Evolutionary conservation across 2,888 invertebrate species (phyloP).

Genomic region (Clepsis dumicolana): DNA sequence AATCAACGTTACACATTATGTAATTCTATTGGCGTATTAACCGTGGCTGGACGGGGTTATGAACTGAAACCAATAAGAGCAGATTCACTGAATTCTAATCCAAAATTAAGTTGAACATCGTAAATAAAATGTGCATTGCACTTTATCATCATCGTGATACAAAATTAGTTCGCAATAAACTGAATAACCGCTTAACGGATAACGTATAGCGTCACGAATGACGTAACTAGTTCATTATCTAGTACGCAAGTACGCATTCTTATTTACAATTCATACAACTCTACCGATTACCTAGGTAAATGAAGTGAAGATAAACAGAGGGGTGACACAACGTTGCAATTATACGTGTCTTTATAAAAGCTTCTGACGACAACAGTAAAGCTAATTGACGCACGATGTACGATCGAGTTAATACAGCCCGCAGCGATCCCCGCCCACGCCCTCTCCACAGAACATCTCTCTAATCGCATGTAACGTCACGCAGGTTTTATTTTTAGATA

Average conservation of each 20-base stretch:
- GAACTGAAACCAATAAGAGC: neutral
- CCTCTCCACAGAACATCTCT: conserved; percentile 64
- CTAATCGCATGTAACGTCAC: conserved; percentile 43
- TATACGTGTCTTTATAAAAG: conserved; percentile 47
- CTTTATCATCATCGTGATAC: neutral
- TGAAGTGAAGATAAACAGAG: conserved; percentile 39
- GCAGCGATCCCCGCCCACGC: conserved; percentile 68
- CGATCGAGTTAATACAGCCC: conserved; percentile 59
- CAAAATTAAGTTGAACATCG: neutral
- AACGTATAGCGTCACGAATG: conserved; percentile 22
- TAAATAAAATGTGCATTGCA: neutral
- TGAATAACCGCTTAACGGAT: neutral
- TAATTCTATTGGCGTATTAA: conserved; percentile 14
- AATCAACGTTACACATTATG: conserved; percentile 7
- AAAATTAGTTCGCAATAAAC: neutral
- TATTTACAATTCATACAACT: conserved; percentile 4
- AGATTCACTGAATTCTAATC: neutral
- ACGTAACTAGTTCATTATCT: conserved; percentile 26
- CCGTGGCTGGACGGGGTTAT: neutral
- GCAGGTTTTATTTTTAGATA: conserved; percentile 33
- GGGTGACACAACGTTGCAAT: conserved; percentile 36
- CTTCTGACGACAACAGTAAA: conserved; percentile 73
- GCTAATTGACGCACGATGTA: conserved; percentile 82
- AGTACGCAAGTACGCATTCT: neutral
- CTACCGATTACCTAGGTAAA: conserved; percentile 10